These are phyloP conservation scores for Ochropleura leucogaster DNA, from an alignment of 2,888 invertebrate species.

Conservation along the genomic window DNA sequence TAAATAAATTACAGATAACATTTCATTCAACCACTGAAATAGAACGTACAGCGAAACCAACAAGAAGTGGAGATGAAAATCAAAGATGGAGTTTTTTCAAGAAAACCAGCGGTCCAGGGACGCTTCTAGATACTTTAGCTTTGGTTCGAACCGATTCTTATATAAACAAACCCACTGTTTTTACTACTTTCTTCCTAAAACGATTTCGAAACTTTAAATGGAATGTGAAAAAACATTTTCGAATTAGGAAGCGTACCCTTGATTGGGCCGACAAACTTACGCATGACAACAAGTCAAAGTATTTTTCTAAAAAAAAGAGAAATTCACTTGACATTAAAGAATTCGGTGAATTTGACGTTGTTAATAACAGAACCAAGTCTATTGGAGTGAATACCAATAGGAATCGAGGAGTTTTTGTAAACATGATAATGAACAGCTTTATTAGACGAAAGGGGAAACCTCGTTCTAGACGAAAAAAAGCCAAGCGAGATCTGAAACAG, in stretches of 20 bases:
- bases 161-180: background rate
- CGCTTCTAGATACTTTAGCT: constrained; percentile 19
- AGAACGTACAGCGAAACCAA: background rate
- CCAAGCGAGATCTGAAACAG: background rate
- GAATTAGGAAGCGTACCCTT: constrained; percentile 29
- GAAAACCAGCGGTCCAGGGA: background rate
- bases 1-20: constrained; percentile 20
- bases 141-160: background rate
- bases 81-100: constrained; percentile 39
- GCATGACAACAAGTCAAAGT: background rate
- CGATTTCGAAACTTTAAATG: constrained; percentile 22
- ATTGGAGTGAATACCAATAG: constrained; percentile 49
- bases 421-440: constrained; percentile 37
- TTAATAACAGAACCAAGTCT: constrained; percentile 34
- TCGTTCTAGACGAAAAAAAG: constrained; percentile 8
- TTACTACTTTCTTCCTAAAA: constrained; percentile 13
- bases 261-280: constrained; percentile 43
- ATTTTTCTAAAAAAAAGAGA: background rate
- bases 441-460: constrained; percentile 27
- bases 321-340: constrained; percentile 18
- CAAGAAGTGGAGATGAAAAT: background rate
- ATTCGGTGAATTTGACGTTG: constrained; percentile 5
- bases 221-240: constrained; percentile 19
- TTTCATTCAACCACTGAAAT: constrained; percentile 11
- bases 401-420: constrained; percentile 22